phyloP scores from a whole-genome alignment of 2,113 vertebrate genomes.

The Corydoras sp. region DNA sequence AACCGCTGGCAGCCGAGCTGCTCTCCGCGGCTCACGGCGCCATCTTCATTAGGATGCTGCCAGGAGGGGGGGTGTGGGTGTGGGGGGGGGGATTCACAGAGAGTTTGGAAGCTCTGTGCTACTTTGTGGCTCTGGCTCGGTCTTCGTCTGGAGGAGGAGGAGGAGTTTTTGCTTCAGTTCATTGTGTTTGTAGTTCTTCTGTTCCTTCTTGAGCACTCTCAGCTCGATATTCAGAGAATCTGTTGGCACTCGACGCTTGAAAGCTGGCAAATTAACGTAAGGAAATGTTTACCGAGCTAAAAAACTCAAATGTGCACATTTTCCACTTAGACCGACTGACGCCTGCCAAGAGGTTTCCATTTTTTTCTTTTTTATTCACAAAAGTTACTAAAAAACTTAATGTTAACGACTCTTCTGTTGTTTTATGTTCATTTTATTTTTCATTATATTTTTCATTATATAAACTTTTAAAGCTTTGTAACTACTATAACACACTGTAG shows the following conservation, averaged over 20 bases:
- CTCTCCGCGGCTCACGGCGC: conserved; percentile 37
- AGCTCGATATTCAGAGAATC: conserved; percentile 31
- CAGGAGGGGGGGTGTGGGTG: conserved; percentile 9
- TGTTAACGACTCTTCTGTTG: too few relatives aligned
- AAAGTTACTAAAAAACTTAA: too few relatives aligned
- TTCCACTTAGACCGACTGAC: too few relatives aligned
- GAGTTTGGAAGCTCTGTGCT: conserved; percentile 38
- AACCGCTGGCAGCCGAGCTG: conserved; percentile 47
- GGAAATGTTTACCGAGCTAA: too few relatives aligned
- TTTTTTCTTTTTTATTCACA: too few relatives aligned
- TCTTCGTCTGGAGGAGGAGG: conserved; percentile 37
- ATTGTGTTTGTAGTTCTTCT: conserved; percentile 18
- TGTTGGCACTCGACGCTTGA: conserved; percentile 34
- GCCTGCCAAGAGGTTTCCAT: too few relatives aligned
- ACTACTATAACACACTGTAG: too few relatives aligned
- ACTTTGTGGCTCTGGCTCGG: conserved; percentile 34
- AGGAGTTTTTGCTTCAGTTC: conserved; percentile 18
- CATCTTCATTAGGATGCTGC: conserved; percentile 42
- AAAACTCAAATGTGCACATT: too few relatives aligned
- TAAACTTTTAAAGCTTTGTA: too few relatives aligned
- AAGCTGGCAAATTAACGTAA: conserved; percentile 21
- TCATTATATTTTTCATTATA: too few relatives aligned
- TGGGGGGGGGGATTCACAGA: conserved; percentile 14
- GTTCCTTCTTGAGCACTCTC: conserved; percentile 26
- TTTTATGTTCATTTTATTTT: too few relatives aligned